Conservation (phyloP, 2,797 vertebrate genomes). For the Carapus acus region DNA sequence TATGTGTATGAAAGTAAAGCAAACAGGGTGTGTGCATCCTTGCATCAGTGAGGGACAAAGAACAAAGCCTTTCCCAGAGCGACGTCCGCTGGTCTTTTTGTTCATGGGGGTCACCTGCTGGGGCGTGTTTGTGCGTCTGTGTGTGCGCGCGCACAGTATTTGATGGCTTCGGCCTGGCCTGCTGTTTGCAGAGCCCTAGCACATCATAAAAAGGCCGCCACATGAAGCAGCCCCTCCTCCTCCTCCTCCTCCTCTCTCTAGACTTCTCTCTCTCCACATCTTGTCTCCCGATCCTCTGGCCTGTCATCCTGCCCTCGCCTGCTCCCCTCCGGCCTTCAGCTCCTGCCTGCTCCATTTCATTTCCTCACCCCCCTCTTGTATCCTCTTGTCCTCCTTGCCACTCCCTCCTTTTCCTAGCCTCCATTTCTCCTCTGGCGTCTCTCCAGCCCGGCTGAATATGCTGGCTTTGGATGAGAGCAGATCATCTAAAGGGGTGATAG, state of each 20-base stretch:
- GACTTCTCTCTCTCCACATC: too few relatives aligned
- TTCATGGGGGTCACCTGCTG: constrained; percentile 42
- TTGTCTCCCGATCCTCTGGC: too few relatives aligned
- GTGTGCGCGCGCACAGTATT: neutral
- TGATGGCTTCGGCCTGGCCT: neutral
- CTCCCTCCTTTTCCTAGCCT: constrained; percentile 6
- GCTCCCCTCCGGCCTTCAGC: constrained; percentile 12
- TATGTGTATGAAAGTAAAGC: constrained; percentile 21
- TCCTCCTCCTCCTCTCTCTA: neutral
- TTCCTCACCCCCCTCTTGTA: neutral
- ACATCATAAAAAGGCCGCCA: neutral
- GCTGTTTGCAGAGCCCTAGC: constrained; percentile 7
- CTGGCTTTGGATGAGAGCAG: constrained; percentile 10
- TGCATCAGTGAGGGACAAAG: neutral
- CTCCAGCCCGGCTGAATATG: constrained; percentile 2
- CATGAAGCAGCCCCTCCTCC: constrained; percentile 20
- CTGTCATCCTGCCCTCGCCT: neutral
- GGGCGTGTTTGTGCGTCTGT: constrained; percentile 13
- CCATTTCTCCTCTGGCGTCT: constrained; percentile 11
- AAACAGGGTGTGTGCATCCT: constrained; percentile 6
- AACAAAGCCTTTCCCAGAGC: constrained; percentile 16
- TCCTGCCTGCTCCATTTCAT: too few relatives aligned
- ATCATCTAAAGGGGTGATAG: constrained; percentile 21
- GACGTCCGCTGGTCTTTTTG: constrained; percentile 36
- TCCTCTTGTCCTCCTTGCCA: constrained; percentile 3